Percentiles rank a stretch among this genome's conserved stretches.
Evolutionary conservation across 2,888 invertebrate species (phyloP).

Genomic region (Lymantria monacha): DNA sequence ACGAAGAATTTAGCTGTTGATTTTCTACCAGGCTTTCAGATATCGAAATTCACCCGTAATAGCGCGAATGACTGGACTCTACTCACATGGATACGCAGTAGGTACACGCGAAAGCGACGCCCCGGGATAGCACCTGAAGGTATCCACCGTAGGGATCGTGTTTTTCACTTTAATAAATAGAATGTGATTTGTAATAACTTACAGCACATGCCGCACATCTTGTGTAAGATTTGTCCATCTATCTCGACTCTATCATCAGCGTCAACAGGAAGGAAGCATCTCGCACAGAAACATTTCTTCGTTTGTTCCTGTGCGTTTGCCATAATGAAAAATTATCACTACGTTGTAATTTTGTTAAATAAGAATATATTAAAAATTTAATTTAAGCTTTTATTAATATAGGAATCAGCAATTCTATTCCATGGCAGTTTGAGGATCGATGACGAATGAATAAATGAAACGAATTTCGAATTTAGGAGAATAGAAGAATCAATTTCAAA

Average conservation of each 20-base stretch:
- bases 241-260: conserved; percentile 62
- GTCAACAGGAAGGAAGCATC: conserved; percentile 67
- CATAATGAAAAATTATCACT: conserved; percentile 36
- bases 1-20: too few relatives aligned
- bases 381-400: conserved; percentile 17
- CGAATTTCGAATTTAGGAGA: conserved; percentile 18
- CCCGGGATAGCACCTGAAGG: too few relatives aligned
- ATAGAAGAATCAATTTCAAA: conserved; percentile 33
- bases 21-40: too few relatives aligned
- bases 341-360: conserved; percentile 40
- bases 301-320: conserved; percentile 54
- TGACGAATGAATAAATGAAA: conserved; percentile 46
- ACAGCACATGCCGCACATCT: conserved; percentile 70
- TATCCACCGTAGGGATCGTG: too few relatives aligned
- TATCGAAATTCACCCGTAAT: too few relatives aligned
- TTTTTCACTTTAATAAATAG: too few relatives aligned
- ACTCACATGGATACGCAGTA: too few relatives aligned
- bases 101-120: too few relatives aligned
- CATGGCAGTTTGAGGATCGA: conserved; percentile 50
- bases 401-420: conserved; percentile 51
- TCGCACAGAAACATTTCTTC: conserved; percentile 69
- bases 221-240: conserved; percentile 68
- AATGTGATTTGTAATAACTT: too few relatives aligned
- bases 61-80: too few relatives aligned
- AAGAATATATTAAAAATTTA: conserved; percentile 12